Evolutionary conservation across 2,113 vertebrate species (phyloP), one percentile per base, ranked within the genome.

Genomic region (Gymnobelideus leadbeateri): DNA sequence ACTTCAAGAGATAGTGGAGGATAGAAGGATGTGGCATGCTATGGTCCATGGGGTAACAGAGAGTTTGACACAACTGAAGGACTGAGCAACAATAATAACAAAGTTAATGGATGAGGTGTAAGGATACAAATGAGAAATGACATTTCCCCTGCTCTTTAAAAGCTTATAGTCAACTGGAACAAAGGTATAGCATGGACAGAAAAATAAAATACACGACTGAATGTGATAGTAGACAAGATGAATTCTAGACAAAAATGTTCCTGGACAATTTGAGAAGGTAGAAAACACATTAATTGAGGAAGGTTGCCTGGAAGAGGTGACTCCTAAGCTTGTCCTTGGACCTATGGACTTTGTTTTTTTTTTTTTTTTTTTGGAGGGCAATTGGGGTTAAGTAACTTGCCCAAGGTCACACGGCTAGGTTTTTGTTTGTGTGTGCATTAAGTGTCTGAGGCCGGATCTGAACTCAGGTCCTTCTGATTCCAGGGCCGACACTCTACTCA

Each of bases 251-350:
- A n/a, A n/a, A 77, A n/a, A 77, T 21, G 5, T 77, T 77, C 68
- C 68, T 1, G 6, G 68, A 19, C n/a, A n/a, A 77, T 77, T 77
- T 77, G 68, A 77, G 37, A 77, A n/a, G 37, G 14, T n/a, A 77
- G 68, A 77, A 77, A 77, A 77, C 14, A 77, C 68, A n/a, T 77
- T 77, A 0, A 4, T n/a, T 77, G 16, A 77, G 68, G 68, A 77
- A 77, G 37, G 14, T 77, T 77, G n/a, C 16, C 68, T 77, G 37
- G 68, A 94, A 91, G 25, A 96, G 21, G 93, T 91, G 49, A 37
- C 37, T 94, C 89, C 14, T 92, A 11, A 92, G 84, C 51, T 94
- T 52, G 92, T 31, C n/a, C 49, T 51, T 95, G 14, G 92, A 95
- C 24, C 28, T 3, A 89, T n/a, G 53, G 92, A 52, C 19, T 25